phyloP scores from a whole-genome alignment of 1,140 invertebrate genomes.

The Ceratina australensis region DNA sequence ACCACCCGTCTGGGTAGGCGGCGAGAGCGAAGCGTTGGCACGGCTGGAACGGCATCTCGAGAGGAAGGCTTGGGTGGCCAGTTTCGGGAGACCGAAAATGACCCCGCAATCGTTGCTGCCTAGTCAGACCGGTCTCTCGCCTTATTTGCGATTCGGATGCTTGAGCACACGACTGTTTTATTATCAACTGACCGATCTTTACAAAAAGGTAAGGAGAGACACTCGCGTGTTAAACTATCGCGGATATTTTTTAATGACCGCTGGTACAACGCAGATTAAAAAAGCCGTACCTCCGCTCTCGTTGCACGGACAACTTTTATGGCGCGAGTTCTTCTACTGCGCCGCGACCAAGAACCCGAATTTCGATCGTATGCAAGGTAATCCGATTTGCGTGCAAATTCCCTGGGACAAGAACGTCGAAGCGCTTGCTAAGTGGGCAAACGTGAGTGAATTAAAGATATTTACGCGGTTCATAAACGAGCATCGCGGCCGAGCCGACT shows the following conservation, averaged over 20 bases:
- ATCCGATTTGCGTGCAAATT: constrained; percentile 95
- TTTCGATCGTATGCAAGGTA: constrained; percentile 93
- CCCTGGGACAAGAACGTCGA: constrained; percentile 94
- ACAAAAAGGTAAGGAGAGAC: constrained; percentile 85
- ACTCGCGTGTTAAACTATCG: too few relatives aligned
- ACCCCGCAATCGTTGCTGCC: constrained; percentile 91
- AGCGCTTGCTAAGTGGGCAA: constrained; percentile 93
- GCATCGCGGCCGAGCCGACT: neutral
- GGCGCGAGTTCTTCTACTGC: constrained; percentile 96
- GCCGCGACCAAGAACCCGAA: constrained; percentile 93
- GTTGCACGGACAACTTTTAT: constrained; percentile 92
- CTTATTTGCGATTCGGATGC: constrained; percentile 93
- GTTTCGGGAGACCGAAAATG: constrained; percentile 94
- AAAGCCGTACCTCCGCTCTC: constrained; percentile 90
- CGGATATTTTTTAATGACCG: too few relatives aligned
- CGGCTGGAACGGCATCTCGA: constrained; percentile 91
- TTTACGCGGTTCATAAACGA: neutral
- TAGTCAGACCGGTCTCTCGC: constrained; percentile 91
- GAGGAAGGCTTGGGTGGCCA: constrained; percentile 93
- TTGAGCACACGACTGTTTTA: constrained; percentile 93
- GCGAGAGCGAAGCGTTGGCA: constrained; percentile 89
- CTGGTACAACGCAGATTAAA: constrained; percentile 88
- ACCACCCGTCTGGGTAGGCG: constrained; percentile 88
- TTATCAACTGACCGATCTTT: constrained; percentile 90
- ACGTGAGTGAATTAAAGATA: constrained; percentile 82